A percentile compares a stretch with the other conserved stretches of the same genome.
Conservation (phyloP, 53 echinoderm and acorn worm genomes). For the Henricia sp. region DNA sequence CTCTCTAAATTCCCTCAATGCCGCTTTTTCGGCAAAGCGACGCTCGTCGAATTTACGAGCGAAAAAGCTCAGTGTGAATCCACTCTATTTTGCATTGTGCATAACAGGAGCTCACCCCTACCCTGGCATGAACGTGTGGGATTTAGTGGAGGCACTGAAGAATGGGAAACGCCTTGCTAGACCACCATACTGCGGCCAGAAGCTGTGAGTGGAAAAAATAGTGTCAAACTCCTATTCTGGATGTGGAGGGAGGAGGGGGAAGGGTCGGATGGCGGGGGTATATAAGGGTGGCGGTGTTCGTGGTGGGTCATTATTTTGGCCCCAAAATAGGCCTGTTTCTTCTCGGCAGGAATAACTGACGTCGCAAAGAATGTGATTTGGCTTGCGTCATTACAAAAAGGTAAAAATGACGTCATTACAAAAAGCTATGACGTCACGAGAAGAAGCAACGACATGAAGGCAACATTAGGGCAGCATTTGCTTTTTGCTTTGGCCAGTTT, state of each 20-base stretch:
- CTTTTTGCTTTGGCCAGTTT: no score
- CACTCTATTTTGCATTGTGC: neutral
- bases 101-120: slow-evolving; percentile 25
- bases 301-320: neutral
- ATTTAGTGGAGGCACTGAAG: neutral
- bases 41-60: neutral
- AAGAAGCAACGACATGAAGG: no score
- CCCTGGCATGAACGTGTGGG: slow-evolving; percentile 1
- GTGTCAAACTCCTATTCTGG: neutral
- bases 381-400: no score
- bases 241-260: neutral
- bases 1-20: neutral
- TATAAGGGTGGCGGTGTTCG: neutral
- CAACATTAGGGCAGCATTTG: no score
- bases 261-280: neutral
- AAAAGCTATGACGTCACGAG: no score
- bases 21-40: neutral
- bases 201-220: slow-evolving; percentile 6
- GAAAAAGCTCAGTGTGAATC: neutral
- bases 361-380: neutral
- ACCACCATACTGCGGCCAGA: slow-evolving; percentile 15
- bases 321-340: neutral
- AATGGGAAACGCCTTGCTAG: slow-evolving; percentile 11
- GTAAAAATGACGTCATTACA: no score
- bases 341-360: neutral